Base-by-base conservation (phyloP, 2,113 vertebrate species). In the Numida meleagris region DNA sequence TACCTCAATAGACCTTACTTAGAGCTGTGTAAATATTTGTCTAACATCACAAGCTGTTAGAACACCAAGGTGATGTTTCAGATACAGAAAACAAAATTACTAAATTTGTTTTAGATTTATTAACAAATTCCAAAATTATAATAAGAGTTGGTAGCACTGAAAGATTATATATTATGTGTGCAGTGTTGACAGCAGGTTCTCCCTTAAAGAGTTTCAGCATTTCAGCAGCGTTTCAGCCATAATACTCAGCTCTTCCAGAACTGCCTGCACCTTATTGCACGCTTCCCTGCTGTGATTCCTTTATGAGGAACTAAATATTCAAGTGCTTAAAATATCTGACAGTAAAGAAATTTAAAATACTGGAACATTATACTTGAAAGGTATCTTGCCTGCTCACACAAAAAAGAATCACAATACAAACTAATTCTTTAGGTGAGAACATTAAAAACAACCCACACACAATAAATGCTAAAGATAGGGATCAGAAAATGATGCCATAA, bases 221-320 rank as follows among this genome's bases (percentile, higher is more conserved):
- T 81, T 13, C 68, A 81, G 31, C 61, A 8, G 9, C 6, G 19
- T 78, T 78, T 21, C 46, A n/a, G 42, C 14, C 4, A 0, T 34
- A 77, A 40, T n/a, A 53, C 17, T 57, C 10, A 19, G 38, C 87
- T 78, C 43, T 33, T 36, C 12, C 9, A 57, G 17, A 38, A 29
- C 2, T 21, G 12, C 2, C 5, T 6, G 3, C 25, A 48, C 14
- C 23, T 40, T 81, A 55, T 27, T 43, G 4, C 1, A 1, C 3
- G 12, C 59, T 25, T 7, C 27, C 55, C 36, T 62, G 31, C 34
- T 27, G 36, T 1, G 0, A 33, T 67, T 94, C 40, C 31, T 83
- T 66, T 78, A 48, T 0, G 9, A 88, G 46, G 27, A 89, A 36
- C 50, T 93, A 48, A 77, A 62, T 8, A 2, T 31, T n/a, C 2